These are phyloP conservation scores for Cynopterus sphinx DNA, from an alignment of 2,797 vertebrate species.

Conservation along the genomic window DNA sequence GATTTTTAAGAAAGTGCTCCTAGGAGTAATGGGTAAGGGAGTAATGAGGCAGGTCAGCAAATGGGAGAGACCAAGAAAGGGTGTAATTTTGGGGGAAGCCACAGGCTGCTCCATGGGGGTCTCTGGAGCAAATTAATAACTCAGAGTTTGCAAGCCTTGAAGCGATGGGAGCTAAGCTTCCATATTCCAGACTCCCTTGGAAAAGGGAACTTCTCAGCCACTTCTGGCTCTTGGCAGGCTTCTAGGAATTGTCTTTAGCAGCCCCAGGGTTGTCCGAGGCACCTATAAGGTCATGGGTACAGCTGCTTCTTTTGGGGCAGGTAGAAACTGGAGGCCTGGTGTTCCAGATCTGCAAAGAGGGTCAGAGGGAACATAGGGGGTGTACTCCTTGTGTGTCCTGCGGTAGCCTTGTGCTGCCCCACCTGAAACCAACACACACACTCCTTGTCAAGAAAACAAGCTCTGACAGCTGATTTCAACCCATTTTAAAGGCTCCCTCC, in stretches of 20 bases:
- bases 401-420: neutral
- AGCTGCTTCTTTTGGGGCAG: neutral
- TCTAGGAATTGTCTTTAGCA: neutral
- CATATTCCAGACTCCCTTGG: neutral
- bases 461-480: neutral
- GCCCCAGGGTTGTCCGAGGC: neutral
- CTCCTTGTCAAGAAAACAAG: neutral
- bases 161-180: neutral
- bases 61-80: neutral
- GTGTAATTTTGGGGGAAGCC: neutral
- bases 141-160: neutral
- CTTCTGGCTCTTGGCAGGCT: neutral
- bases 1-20: neutral
- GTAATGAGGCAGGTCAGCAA: neutral
- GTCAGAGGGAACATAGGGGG: neutral
- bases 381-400: neutral
- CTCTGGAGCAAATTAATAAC: neutral
- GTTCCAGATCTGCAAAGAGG: neutral
- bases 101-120: neutral
- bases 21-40: neutral
- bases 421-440: neutral
- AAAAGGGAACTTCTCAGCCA: neutral
- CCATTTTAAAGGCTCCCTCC: neutral
- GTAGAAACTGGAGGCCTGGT: neutral
- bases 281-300: neutral